phyloP scores from a whole-genome alignment of 2,797 vertebrate species.

The Cacajao melanocephalus region DNA sequence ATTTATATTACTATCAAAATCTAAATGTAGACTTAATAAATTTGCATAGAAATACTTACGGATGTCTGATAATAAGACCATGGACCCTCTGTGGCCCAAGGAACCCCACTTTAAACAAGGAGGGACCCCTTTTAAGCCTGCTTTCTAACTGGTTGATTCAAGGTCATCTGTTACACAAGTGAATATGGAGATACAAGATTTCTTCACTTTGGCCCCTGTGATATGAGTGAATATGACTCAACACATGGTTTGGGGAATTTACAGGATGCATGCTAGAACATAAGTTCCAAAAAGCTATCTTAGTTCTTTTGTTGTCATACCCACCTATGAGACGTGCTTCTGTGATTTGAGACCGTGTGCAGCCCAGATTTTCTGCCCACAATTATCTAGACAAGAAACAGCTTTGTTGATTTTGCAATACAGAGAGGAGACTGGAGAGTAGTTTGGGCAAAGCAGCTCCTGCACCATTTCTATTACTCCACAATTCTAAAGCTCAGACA shows the following conservation, averaged over 20 bases:
- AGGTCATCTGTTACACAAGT: background rate
- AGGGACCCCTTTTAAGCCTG: background rate
- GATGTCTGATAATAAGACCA: background rate
- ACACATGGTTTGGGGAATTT: background rate
- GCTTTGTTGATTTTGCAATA: constrained; percentile 8
- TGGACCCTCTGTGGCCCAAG: background rate
- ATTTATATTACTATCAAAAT: background rate
- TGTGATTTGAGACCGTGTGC: background rate
- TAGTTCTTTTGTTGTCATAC: background rate
- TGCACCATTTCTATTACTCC: background rate
- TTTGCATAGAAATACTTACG: background rate
- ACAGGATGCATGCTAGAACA: background rate
- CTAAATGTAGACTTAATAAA: background rate
- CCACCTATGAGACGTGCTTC: background rate
- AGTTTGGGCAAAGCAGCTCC: background rate
- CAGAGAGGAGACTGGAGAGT: background rate
- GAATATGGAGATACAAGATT: background rate
- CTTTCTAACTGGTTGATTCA: background rate
- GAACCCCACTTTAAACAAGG: background rate
- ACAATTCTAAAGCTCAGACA: background rate
- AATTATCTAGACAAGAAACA: background rate
- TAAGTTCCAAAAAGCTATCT: background rate
- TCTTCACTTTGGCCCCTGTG: background rate
- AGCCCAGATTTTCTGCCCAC: background rate
- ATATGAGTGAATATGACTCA: background rate